Base-by-base conservation (phyloP, 2,888 invertebrate species). In the Oligia latruncula region DNA sequence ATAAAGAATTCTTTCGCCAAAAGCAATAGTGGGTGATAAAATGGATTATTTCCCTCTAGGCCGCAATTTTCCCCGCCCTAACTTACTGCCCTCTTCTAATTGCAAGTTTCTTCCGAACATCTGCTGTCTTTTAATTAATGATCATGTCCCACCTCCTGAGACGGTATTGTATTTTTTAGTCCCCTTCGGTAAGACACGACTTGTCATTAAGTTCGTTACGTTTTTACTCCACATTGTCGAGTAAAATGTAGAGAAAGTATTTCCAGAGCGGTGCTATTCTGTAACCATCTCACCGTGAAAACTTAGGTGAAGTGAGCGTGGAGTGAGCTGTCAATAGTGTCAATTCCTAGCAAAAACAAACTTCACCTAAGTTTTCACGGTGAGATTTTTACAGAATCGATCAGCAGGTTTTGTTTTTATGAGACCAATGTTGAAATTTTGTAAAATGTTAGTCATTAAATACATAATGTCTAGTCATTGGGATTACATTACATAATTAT, bases 121-220 rank as follows among this genome's bases (percentile, higher is more conserved):
- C 95, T 95, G 95, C 93, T 93, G 92, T 93, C 92, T 91, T 93
- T 93, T 95, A 95, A 95, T 95, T 95, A 95, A 95, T 95, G 93
- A 92, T 83, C 90, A 90, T 90, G 92, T 92, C 89, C 90, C 90
- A 90, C 91, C 90, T 90, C 68, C 85, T 79, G 77, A 89, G 86
- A 89, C 80, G 75, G 83, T 71, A 70, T 82, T 81, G 85, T 90
- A 85, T 87, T 87, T 40, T 87, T 86, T 82, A 82, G 83, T 72
- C 52, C 71, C 72, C 82, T 76, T 71, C 65, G 23, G 72, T 83
- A 72, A 78, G 80, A 86, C 78, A 88, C 43, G 43, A 43, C 87
- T 89, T 90, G 87, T 90, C 88, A 90, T 87, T 90, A 80, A 87
- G 76, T 87, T 89, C 70, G 80, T 90, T 88, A 80, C 66, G 71